Evolutionary conservation across 2,113 vertebrate species (phyloP).

Genomic region (Gnathonemus longibarbis): DNA sequence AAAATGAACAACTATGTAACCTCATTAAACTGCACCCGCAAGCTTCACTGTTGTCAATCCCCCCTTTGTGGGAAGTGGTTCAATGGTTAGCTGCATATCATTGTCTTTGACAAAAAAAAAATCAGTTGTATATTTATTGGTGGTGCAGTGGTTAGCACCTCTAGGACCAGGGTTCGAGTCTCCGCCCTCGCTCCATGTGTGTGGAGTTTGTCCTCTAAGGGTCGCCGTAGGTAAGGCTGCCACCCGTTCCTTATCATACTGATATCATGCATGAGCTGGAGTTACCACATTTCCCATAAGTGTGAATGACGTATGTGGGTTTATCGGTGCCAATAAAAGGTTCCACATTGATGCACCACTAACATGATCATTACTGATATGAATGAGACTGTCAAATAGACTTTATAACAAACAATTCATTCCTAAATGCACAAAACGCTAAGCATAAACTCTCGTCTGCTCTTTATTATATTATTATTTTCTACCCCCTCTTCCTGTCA

Average conservation of each 20-base stretch:
- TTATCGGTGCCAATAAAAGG: neutral
- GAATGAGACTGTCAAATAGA: neutral
- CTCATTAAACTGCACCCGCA: neutral
- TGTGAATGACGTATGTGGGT: neutral
- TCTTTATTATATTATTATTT: neutral
- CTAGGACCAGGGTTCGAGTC: neutral
- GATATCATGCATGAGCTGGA: neutral
- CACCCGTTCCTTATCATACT: too few relatives aligned
- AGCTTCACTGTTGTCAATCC: neutral
- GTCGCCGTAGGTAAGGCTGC: neutral
- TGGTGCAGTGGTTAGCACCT: neutral
- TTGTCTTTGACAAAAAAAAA: neutral
- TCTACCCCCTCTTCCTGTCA: neutral
- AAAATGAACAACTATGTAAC: neutral
- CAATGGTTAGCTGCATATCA: neutral
- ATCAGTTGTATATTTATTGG: neutral
- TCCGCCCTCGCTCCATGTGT: neutral
- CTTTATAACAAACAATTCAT: neutral
- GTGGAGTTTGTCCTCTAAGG: neutral
- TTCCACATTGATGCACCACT: neutral
- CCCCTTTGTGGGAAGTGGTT: neutral
- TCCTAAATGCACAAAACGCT: neutral
- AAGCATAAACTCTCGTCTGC: neutral
- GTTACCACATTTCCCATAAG: neutral
- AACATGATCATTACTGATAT: neutral